Evolutionary conservation across 2,888 invertebrate species (phyloP).

Genomic region (Pollenia amentaria): DNA sequence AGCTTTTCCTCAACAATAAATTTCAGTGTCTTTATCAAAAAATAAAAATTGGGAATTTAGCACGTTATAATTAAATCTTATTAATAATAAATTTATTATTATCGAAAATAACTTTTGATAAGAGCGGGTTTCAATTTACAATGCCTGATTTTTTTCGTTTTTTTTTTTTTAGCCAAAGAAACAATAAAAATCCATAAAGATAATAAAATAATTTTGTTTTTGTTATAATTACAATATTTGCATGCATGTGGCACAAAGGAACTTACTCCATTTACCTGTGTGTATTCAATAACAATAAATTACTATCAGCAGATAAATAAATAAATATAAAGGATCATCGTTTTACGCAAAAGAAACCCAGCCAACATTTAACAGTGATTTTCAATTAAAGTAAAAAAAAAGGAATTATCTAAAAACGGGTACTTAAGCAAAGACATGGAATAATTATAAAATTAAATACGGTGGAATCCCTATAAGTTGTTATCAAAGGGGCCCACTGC

Average conservation of each 20-base stretch:
- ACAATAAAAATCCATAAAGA: neutral
- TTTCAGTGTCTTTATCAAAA: neutral
- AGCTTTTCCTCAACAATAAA: no score
- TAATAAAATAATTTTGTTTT: slow-evolving; percentile 46
- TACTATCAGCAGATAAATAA: slow-evolving; percentile 40
- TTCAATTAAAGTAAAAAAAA: neutral
- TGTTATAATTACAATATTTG: slow-evolving; percentile 38
- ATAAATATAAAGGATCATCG: slow-evolving; percentile 24
- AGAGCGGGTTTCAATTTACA: neutral
- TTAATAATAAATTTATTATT: no score
- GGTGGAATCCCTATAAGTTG: no score
- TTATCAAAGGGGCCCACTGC: no score
- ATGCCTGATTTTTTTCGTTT: neutral
- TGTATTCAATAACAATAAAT: slow-evolving; percentile 48
- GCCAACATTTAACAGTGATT: neutral
- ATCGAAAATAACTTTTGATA: no score
- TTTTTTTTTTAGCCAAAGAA: neutral
- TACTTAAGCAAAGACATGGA: no score
- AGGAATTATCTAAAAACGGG: no score
- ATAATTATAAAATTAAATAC: no score
- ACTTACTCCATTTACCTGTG: neutral
- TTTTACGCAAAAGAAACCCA: slow-evolving; percentile 11
- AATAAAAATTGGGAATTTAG: no score
- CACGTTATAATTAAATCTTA: no score
- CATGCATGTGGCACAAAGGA: neutral